phyloP scores from a whole-genome alignment of 92 coral and sea anemone genomes.

The Palythoa grandiflora region DNA sequence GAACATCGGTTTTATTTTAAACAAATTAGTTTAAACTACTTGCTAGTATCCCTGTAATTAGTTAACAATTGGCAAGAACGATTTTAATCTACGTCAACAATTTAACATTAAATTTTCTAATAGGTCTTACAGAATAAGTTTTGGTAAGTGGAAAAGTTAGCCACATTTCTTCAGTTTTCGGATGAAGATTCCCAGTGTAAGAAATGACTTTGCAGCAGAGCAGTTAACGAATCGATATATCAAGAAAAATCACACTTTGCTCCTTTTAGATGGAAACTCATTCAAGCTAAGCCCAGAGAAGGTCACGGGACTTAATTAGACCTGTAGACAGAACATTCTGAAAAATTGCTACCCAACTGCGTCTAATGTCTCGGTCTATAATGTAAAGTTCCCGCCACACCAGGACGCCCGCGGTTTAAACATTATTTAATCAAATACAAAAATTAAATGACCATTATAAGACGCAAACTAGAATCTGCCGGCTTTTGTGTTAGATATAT shows the following conservation, averaged over 20 bases:
- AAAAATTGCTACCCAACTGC: constrained; percentile 4
- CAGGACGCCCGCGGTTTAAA: not conserved
- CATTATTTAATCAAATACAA: constrained; percentile 19
- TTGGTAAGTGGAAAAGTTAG: too few relatives aligned
- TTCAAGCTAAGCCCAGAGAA: not conserved
- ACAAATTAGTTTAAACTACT: too few relatives aligned
- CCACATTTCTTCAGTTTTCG: too few relatives aligned
- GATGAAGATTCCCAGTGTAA: not conserved
- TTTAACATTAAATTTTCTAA: too few relatives aligned
- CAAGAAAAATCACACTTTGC: not conserved
- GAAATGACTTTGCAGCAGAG: not conserved
- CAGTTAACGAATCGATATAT: too few relatives aligned
- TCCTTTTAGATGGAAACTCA: not conserved
- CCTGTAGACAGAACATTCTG: not conserved
- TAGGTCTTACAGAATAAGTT: too few relatives aligned
- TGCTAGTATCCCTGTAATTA: too few relatives aligned
- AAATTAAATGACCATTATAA: not conserved
- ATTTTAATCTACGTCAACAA: too few relatives aligned
- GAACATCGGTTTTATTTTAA: too few relatives aligned
- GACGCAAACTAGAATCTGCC: constrained; percentile 6
- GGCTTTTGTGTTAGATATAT: not conserved
- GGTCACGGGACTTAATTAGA: not conserved
- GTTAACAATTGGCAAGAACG: too few relatives aligned
- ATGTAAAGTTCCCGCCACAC: not conserved
- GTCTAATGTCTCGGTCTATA: not conserved